Base-by-base conservation (phyloP, 2,113 vertebrate species). In the Mionectes macconnelli region DNA sequence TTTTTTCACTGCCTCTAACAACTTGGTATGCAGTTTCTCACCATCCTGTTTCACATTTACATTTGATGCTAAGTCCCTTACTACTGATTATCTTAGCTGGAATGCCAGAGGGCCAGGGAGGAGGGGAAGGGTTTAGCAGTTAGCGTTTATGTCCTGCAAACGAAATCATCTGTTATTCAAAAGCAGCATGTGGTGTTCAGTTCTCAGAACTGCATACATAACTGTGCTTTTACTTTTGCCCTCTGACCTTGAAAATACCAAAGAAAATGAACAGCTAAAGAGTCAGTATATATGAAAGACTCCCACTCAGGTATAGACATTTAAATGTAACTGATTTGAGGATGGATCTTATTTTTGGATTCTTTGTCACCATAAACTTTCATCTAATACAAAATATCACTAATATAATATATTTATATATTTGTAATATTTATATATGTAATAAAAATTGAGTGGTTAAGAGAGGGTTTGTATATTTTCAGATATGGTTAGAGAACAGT, bases 51-150 rank as follows among this genome's bases (percentile, higher is more conserved):
- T 97, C 94, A 93, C 84, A 97, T 97, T 97, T 96, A 84, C 80
- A 95, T 91, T 96, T 93, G 86, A 81, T 96, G 83, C 94, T 94
- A 97, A 96, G 87, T 95, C 72, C 39, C 76, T 77, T 96, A 96
- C 76, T 88, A 84, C 96, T 97, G 97, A 98, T 97, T 97, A 94
- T 96, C 97, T 98, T 97, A 97, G 95, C 84, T 97, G 90, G 95
- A 93, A 93, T 93, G 63, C 95, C 93, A 94, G 95, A 84, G 90
- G 75, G 63, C 33, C 2, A 2, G 49, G 56, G 42, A 80, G 52
- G 76, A 94, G 40, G 30, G 82, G 75, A 91, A 90, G 47, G 63
- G 17, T 83, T 96, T 95, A 93, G 72, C 82, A 92, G 85, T 78
- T 90, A 66, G 72, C 79, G 88, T 82, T 75, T 92, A 73, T 55